Evolutionary conservation across 1,140 invertebrate species (phyloP), one percentile per base, ranked within the genome.

Genomic region (Agrypnia vestita): DNA sequence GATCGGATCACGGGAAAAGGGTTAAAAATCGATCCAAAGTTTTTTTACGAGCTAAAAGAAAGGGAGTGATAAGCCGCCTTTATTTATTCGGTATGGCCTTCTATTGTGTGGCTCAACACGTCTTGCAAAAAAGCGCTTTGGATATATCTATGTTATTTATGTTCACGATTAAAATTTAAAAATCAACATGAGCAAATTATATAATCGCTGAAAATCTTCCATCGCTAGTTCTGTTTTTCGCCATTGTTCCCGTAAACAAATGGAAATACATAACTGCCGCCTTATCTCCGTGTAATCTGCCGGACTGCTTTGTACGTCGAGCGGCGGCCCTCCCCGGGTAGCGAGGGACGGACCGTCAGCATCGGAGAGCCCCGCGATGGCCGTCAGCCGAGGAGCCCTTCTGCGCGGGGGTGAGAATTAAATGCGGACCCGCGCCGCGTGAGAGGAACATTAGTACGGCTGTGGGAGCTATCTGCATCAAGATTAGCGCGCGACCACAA

Each of bases 401-500:
- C 25, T 71, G 47, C 67, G 11, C 3, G 0, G 9, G 9, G 12
- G 67, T 13, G 19, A 12, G 17, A 4, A 51, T 71, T 71, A 12
- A 19, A n/a, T 7, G 47, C 17, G 17, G 19, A n/a, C 10, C 17
- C 25, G n/a, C 46, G 46, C 21, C 35, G 49, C 15, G 46, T 13
- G 67, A 49, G 67, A 47, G 47, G 21, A 71, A 71, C 67, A 71
- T 71, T 71, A 71, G 67, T 51, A 51, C 51, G 46, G 67, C 67
- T 71, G 67, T 71, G 67, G 67, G 67, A 71, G 67, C 67, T 71
- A 71, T 71, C 67, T 71, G 47, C 47, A 74, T 74, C 71, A 44
- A 55, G 71, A 74, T 74, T 35, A 74, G 71, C 72, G 51, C 71
- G 61, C 75, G 61, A 74, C 72, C 56, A 82, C 80, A 82, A 82